These are phyloP conservation scores for Brachypodius melanocephalos DNA, from an alignment of 2,113 vertebrate species.

Conservation along the genomic window DNA sequence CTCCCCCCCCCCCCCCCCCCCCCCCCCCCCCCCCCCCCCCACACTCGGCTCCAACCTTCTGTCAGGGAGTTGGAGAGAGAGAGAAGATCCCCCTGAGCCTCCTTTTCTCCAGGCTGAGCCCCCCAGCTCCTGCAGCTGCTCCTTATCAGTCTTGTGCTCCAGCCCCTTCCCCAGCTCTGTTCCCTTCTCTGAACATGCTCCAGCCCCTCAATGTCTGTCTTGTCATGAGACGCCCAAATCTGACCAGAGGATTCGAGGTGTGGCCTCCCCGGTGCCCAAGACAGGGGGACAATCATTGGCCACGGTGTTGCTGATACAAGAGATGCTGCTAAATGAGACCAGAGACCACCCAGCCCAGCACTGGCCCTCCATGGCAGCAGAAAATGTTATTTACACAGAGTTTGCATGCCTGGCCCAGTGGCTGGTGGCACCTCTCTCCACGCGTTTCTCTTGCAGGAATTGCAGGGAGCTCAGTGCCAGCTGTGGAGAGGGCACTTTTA, in stretches of 20 bases:
- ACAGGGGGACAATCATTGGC: not conserved
- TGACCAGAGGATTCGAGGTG: not conserved
- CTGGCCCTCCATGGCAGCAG: accelerated
- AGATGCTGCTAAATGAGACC: not conserved
- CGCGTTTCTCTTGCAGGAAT: accelerated
- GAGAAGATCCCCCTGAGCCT: not conserved
- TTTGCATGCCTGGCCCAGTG: not conserved
- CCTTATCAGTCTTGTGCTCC: not conserved
- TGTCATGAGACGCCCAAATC: not conserved
- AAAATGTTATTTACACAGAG: accelerated
- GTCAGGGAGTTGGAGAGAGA: not conserved
- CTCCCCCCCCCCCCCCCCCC: too few relatives aligned
- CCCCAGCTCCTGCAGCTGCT: not conserved
- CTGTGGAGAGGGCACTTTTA: not conserved
- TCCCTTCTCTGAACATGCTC: not conserved
- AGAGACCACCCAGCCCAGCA: not conserved
- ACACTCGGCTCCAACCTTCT: not conserved
- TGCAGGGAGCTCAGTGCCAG: not conserved
- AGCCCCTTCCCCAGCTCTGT: not conserved
- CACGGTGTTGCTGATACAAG: not conserved
- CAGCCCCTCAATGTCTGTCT: not conserved
- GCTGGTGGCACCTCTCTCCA: not conserved
- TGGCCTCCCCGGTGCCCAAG: not conserved
- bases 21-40: not conserved
- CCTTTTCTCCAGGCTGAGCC: not conserved